Percentiles rank a stretch among this genome's conserved stretches.
Conservation (phyloP, 92 coral and sea anemone species). For the Phenganax marumi region DNA sequence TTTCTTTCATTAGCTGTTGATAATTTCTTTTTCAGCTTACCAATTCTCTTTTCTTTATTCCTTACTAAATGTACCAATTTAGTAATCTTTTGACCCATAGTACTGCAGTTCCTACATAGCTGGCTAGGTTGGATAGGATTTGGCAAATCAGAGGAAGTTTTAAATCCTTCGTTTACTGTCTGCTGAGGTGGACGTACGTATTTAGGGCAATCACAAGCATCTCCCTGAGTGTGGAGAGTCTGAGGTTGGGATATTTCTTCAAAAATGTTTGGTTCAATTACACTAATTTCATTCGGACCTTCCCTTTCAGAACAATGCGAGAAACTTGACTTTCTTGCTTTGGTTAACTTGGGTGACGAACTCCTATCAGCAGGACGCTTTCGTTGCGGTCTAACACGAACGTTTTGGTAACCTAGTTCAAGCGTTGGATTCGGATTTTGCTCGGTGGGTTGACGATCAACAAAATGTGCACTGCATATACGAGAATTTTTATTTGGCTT, state of each 20-base stretch:
- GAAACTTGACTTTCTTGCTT: neutral
- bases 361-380: conserved; percentile 56
- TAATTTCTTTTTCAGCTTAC: neutral
- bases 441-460: neutral
- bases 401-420: neutral
- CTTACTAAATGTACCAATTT: neutral
- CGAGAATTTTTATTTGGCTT: neutral
- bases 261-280: neutral
- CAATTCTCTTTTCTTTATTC: neutral
- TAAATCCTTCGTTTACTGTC: no score
- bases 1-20: conserved; percentile 6
- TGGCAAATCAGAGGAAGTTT: no score
- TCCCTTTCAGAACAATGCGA: no score
- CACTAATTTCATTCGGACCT: neutral
- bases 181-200: no score
- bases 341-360: neutral
- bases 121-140: no score
- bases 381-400: neutral
- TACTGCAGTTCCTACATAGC: no score
- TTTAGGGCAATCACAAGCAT: no score
- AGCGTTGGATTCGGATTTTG: neutral
- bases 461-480: neutral
- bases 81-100: no score
- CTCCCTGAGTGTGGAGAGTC: no score
- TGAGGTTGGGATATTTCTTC: no score